These are phyloP conservation scores for Clarias pachynema DNA, from an alignment of 2,797 vertebrate genomes.

Conservation along the genomic window DNA sequence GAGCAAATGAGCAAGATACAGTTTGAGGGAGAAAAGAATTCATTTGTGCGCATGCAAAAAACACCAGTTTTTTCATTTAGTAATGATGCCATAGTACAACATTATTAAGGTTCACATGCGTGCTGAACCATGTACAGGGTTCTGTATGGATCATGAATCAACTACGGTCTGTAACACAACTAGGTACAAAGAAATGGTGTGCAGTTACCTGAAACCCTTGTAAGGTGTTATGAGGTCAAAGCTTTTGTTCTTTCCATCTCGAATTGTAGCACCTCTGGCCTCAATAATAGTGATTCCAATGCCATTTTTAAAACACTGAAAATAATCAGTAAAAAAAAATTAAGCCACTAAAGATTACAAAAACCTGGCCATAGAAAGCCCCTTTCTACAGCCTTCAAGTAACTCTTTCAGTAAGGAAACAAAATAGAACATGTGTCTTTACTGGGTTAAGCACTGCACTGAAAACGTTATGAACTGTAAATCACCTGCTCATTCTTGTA, in stretches of 20 bases:
- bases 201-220: slow-evolving; percentile 89
- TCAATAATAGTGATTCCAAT: slow-evolving; percentile 91
- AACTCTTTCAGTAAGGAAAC: slow-evolving; percentile 34
- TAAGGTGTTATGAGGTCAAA: slow-evolving; percentile 94
- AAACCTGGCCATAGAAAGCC: background rate
- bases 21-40: too few species aligned
- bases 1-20: too few species aligned
- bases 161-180: too few species aligned
- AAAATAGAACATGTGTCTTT: background rate
- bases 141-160: too few species aligned
- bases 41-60: too few species aligned
- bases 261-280: slow-evolving; percentile 86
- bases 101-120: too few species aligned
- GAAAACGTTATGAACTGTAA: slow-evolving; percentile 19
- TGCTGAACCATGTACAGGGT: too few species aligned
- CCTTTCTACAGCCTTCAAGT: slow-evolving; percentile 10
- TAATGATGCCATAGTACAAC: too few species aligned
- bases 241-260: slow-evolving; percentile 87
- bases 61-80: too few species aligned
- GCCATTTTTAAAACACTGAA: slow-evolving; percentile 88
- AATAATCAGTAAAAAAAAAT: background rate
- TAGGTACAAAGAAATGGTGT: background rate
- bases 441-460: background rate
- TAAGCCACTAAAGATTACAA: background rate
- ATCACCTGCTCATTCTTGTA: slow-evolving; percentile 95